Conservation (phyloP, 2,888 invertebrate species). For the Tortrix viridana region DNA sequence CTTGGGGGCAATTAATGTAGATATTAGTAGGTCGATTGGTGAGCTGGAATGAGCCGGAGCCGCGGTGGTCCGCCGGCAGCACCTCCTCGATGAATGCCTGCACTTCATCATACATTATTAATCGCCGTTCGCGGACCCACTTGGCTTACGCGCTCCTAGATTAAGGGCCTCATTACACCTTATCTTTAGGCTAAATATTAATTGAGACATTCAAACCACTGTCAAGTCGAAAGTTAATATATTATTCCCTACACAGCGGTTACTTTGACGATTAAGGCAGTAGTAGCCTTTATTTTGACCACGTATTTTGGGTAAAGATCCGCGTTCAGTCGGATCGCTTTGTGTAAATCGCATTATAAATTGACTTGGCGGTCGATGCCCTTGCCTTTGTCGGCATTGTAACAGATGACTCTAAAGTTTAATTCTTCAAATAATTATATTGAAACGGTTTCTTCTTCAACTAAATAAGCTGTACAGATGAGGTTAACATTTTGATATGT, state of each 20-base stretch:
- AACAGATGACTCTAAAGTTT: slow-evolving; percentile 66
- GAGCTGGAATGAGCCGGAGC: slow-evolving; percentile 48
- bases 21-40: slow-evolving; percentile 55
- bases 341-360: slow-evolving; percentile 81
- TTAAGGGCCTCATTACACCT: slow-evolving; percentile 74
- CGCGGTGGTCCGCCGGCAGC: slow-evolving; percentile 66
- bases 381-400: slow-evolving; percentile 74
- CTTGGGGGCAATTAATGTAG: slow-evolving; percentile 66
- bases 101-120: slow-evolving; percentile 73
- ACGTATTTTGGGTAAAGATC: slow-evolving; percentile 61
- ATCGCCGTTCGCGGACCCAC: slow-evolving; percentile 73
- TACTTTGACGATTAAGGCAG: slow-evolving; percentile 60
- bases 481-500: not conserved
- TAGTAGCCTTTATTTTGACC: slow-evolving; percentile 59
- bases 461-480: not conserved
- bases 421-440: slow-evolving; percentile 60
- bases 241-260: slow-evolving; percentile 53
- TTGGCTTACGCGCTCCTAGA: slow-evolving; percentile 80
- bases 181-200: slow-evolving; percentile 82
- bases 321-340: slow-evolving; percentile 74
- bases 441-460: slow-evolving; percentile 16
- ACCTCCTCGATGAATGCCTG: slow-evolving; percentile 61
- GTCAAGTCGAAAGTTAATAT: slow-evolving; percentile 61
- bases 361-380: slow-evolving; percentile 69
- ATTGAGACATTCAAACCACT: slow-evolving; percentile 79